A percentile compares a stretch with the other conserved stretches of the same genome.
Evolutionary conservation across 2,888 invertebrate genomes (phyloP).

Genomic region (Drosophila greeni): DNA sequence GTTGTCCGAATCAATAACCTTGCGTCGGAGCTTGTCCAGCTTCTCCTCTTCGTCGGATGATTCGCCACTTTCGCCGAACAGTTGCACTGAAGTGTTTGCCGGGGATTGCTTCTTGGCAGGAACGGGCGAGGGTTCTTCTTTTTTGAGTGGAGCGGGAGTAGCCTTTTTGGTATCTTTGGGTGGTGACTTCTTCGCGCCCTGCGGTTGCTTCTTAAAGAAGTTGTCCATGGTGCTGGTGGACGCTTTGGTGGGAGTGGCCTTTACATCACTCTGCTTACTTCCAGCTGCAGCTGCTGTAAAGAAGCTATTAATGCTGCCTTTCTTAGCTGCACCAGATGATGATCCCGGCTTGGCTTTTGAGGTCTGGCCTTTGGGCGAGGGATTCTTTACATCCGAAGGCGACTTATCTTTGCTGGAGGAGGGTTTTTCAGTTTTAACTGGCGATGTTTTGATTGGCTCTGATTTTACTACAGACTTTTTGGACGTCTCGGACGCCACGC

Average conservation of each 20-base stretch:
- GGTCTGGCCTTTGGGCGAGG: slow-evolving; percentile 48
- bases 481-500: not conserved
- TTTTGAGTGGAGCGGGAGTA: slow-evolving; percentile 1
- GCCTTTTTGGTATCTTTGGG: slow-evolving; percentile 5
- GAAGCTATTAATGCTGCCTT: slow-evolving; percentile 69
- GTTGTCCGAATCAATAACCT: slow-evolving; percentile 61
- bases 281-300: slow-evolving; percentile 48
- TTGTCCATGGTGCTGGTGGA: slow-evolving; percentile 49
- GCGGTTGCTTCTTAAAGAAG: slow-evolving; percentile 57
- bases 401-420: slow-evolving; percentile 9
- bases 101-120: slow-evolving; percentile 36
- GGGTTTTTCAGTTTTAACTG: slow-evolving; percentile 2
- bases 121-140: not conserved
- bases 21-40: slow-evolving; percentile 70
- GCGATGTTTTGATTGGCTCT: slow-evolving; percentile 18
- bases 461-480: slow-evolving; percentile 16
- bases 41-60: slow-evolving; percentile 77
- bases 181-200: slow-evolving; percentile 35
- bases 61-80: slow-evolving; percentile 66
- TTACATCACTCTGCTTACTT: slow-evolving; percentile 53
- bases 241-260: slow-evolving; percentile 46
- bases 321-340: slow-evolving; percentile 43
- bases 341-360: slow-evolving; percentile 29
- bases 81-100: slow-evolving; percentile 67
- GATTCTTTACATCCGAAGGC: slow-evolving; percentile 42